These are phyloP conservation scores for Lymantria monacha DNA, from an alignment of 2,888 invertebrate species.

Conservation along the genomic window DNA sequence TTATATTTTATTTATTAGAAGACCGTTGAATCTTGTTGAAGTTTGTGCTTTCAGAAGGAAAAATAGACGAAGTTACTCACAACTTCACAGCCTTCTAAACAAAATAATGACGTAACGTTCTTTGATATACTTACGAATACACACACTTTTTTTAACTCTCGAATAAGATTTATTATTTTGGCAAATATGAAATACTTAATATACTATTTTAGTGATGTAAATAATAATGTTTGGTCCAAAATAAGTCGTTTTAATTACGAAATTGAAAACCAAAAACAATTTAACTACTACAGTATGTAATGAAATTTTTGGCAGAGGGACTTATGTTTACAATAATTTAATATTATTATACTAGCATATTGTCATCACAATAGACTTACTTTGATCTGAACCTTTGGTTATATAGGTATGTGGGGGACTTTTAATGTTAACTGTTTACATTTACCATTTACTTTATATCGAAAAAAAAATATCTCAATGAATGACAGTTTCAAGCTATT, in stretches of 20 bases:
- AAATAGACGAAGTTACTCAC: not conserved
- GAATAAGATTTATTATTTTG: no score
- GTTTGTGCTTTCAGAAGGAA: not conserved
- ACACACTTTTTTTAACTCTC: no score
- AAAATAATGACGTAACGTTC: no score
- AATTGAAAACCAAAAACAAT: no score
- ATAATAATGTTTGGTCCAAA: slow-evolving; percentile 6
- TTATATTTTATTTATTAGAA: no score
- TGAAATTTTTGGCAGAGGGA: slow-evolving; percentile 9
- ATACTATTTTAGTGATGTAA: not conserved
- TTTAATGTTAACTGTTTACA: no score
- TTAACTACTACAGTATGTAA: not conserved
- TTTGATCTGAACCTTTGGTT: not conserved
- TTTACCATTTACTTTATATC: no score
- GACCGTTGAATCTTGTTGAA: no score
- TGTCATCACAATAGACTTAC: slow-evolving; percentile 54
- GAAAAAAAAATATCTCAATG: no score
- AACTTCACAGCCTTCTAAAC: not conserved
- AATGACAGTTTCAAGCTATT: no score
- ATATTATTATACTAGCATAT: slow-evolving; percentile 50
- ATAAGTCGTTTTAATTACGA: slow-evolving; percentile 2
- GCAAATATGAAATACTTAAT: not conserved
- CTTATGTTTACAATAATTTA: slow-evolving; percentile 24
- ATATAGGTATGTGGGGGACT: no score
- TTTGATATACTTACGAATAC: no score